A percentile compares a stretch with the other conserved stretches of the same genome.
Evolutionary conservation across 2,113 vertebrate genomes (phyloP).

Genomic region (Chloroceryle aenea): DNA sequence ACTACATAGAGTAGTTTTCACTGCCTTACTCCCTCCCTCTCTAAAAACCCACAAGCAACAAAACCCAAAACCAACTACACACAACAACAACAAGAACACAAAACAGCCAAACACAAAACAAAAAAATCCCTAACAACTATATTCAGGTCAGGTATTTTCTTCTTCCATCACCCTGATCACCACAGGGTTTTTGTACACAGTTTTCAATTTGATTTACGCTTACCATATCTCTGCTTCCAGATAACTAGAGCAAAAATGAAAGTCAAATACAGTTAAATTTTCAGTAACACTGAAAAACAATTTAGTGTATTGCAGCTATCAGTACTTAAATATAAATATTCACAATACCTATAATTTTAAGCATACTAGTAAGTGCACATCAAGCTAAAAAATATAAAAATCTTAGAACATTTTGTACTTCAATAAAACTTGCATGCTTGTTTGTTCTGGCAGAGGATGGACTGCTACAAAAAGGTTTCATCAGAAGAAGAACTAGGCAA

Average conservation of each 20-base stretch:
- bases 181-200: neutral
- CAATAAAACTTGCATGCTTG: neutral
- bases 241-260: slow-evolving; percentile 70
- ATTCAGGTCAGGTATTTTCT: neutral
- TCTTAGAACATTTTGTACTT: neutral
- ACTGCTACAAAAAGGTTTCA: neutral
- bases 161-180: neutral
- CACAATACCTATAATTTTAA: neutral
- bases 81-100: neutral
- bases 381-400: neutral
- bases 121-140: neutral
- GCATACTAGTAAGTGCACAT: neutral
- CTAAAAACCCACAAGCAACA: neutral
- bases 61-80: neutral
- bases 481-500: neutral
- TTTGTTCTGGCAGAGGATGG: neutral
- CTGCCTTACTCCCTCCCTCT: neutral
- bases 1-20: neutral
- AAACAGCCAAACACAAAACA: no score
- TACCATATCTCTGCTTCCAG: slow-evolving; percentile 73
- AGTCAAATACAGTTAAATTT: neutral
- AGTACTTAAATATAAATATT: neutral
- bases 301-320: neutral
- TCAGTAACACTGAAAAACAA: neutral
- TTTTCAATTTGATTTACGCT: slow-evolving; percentile 2